Evolutionary conservation across 2,113 vertebrate genomes (phyloP), one percentile per base, ranked within the genome.

Genomic region (Zosterops hypoxanthus): DNA sequence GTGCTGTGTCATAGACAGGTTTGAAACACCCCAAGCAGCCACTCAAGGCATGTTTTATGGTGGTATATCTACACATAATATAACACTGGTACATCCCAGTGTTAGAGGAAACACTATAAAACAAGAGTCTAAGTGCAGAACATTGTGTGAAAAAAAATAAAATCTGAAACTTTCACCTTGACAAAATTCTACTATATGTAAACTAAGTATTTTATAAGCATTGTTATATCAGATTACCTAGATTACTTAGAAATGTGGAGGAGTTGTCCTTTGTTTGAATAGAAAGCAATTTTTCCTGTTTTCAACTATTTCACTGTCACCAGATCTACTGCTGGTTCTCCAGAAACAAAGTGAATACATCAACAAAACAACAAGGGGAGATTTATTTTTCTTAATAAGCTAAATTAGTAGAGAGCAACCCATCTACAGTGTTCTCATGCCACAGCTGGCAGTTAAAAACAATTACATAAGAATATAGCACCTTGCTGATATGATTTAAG

Each of bases 341-440:
- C 68, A 89, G 84, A 96, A 92, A 85, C 69, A 91, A 94, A 92
- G 79, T 50, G 42, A 91, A 87, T 75, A 80, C 8, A 59, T 60
- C 53, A 92, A 82, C 60, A 85, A 95, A 91, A 87, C 66, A 93
- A 59, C 59, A 94, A 79, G 69, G 12, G 49, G n/a, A 64, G 19
- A 57, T 53, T 79, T 47, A 17, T 87, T 95, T 82, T 94, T 56
- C 75, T 81, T 63, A 91, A 47, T 75, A 87, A 36, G 41, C 46
- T 78, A 96, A 94, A 85, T 34, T 24, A 79, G 56, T 55, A 69
- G 69, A 86, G 92, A 95, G 68, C 15, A 36, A 60, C 55, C 68
- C 60, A 52, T 85, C 56, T 77, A 66, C 36, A 77, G 16, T 20
- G 46, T 44, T 50, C 73, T 78, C 41, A 36, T 72, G 88, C 41